Percentiles rank a stretch among this genome's conserved stretches.
Conservation (phyloP, 2,797 vertebrate genomes). For the Australoheros facetus region DNA sequence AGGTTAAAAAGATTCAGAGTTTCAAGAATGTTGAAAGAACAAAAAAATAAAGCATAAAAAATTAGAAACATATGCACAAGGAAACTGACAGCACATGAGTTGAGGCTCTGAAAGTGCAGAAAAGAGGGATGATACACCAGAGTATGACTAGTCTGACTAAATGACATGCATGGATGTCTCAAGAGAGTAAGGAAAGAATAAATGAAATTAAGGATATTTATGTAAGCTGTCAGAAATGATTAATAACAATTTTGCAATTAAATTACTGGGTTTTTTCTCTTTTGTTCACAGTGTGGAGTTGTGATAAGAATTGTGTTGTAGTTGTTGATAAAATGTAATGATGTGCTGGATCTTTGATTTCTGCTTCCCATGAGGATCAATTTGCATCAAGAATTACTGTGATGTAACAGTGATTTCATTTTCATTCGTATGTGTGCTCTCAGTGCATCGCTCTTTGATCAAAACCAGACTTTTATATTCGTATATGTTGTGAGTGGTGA, state of each 20-base stretch:
- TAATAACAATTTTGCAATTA: not conserved
- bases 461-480: no score
- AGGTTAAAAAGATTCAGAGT: not conserved
- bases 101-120: not conserved
- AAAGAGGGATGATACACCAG: not conserved
- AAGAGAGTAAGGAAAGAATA: not conserved
- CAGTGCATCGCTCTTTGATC: no score
- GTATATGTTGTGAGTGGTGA: no score
- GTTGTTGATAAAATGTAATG: not conserved
- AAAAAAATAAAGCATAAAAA: not conserved
- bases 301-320: not conserved
- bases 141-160: not conserved
- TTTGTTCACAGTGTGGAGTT: not conserved
- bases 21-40: not conserved
- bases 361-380: not conserved
- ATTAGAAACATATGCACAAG: constrained; percentile 12
- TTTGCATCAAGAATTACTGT: not conserved
- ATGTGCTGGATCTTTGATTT: not conserved
- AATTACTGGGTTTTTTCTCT: no score
- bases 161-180: not conserved
- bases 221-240: not conserved
- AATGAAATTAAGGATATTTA: not conserved
- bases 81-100: not conserved
- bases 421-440: not conserved
- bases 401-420: not conserved